phyloP scores from a whole-genome alignment of 2,113 vertebrate species.

The Marcusenius ussheri region DNA sequence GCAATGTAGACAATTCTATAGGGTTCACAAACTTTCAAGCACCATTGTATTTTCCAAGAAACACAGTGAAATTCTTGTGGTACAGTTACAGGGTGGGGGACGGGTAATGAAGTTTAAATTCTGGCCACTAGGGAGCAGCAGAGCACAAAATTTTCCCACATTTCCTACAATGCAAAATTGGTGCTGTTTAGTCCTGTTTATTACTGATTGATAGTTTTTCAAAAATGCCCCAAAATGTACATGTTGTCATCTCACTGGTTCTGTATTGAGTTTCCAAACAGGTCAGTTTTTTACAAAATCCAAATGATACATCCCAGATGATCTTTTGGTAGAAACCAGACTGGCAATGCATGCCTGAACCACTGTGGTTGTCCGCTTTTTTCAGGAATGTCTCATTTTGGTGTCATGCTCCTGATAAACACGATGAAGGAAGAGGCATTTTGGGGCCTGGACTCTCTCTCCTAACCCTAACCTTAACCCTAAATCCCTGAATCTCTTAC shows the following conservation, averaged over 20 bases:
- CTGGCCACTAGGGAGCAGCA: conserved; percentile 38
- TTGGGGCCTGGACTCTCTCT: conserved; percentile 52
- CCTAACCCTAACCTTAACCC: conserved; percentile 35
- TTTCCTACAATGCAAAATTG: background rate
- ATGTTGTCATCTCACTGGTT: background rate
- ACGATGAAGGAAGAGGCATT: conserved; percentile 61
- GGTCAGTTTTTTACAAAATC: background rate
- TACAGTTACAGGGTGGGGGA: no score
- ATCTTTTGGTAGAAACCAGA: background rate
- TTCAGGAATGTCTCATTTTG: conserved; percentile 64
- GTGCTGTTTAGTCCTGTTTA: background rate
- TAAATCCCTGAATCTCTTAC: conserved; percentile 51
- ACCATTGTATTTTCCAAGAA: no score
- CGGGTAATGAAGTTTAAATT: background rate
- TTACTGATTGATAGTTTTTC: background rate
- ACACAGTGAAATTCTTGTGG: no score
- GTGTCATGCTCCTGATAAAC: conserved; percentile 63
- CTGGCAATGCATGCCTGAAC: background rate
- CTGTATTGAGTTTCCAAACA: background rate
- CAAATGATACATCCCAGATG: background rate
- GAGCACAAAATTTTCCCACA: background rate
- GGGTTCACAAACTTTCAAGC: no score
- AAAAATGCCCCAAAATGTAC: background rate
- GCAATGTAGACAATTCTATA: no score
- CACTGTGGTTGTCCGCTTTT: background rate